Conservation (phyloP, 2,797 vertebrate species). For the Clarias fuscus region DNA sequence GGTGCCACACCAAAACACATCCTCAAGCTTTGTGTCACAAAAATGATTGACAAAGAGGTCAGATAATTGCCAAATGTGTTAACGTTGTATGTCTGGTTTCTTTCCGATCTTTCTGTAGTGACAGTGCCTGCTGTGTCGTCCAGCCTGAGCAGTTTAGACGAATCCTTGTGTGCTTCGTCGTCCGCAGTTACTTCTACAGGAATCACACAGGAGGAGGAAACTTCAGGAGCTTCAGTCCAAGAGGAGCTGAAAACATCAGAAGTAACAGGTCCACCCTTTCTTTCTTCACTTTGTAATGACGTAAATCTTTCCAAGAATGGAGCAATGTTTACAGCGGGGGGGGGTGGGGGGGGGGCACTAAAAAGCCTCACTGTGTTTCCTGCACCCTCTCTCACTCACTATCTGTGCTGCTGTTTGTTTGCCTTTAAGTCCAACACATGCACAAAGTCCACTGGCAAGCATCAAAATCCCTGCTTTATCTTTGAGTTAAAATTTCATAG, state of each 20-base stretch:
- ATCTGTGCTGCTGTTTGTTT: constrained; percentile 1
- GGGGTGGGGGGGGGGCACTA: no score
- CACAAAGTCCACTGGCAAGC: constrained; percentile 34
- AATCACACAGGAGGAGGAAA: constrained; percentile 3
- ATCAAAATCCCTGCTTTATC: background rate
- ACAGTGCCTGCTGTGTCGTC: constrained; percentile 63
- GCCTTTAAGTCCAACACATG: constrained; percentile 16
- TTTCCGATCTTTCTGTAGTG: background rate
- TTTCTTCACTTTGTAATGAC: background rate
- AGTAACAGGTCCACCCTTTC: constrained; percentile 69
- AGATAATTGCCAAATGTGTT: background rate
- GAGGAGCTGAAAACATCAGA: constrained; percentile 75
- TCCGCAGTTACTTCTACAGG: background rate
- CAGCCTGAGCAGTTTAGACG: constrained; percentile 76
- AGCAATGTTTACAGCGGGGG: background rate
- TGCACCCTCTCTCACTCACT: background rate
- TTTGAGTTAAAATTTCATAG: background rate
- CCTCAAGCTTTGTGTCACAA: background rate
- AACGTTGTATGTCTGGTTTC: background rate
- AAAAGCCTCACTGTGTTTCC: constrained; percentile 28
- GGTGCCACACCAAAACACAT: background rate
- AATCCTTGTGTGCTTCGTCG: constrained; percentile 74
- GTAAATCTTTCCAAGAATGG: background rate
- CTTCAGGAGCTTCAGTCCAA: constrained; percentile 56
- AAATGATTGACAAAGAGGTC: background rate